A percentile compares a stretch with the other conserved stretches of the same genome.
Evolutionary conservation across 2,113 vertebrate genomes (phyloP).

Genomic region (Atlantisia rogersi): DNA sequence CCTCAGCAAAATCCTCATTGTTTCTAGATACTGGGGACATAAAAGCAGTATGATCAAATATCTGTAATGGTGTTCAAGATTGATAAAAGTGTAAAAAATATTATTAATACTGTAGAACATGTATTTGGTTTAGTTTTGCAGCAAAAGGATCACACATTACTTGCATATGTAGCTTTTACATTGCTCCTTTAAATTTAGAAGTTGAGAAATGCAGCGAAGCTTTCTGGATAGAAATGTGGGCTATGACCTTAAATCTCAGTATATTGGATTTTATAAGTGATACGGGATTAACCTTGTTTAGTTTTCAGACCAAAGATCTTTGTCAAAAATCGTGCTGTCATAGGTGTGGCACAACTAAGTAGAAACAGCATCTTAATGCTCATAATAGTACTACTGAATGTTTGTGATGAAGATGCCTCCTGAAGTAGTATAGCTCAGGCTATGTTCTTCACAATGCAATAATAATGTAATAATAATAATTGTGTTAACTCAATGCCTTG

Average conservation of each 20-base stretch:
- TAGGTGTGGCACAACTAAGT: neutral
- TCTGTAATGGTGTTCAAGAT: neutral
- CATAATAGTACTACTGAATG: neutral
- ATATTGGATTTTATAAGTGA: neutral
- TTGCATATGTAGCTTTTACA: fast-evolving
- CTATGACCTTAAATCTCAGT: neutral
- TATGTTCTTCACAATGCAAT: neutral
- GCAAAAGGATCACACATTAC: neutral
- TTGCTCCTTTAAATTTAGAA: neutral
- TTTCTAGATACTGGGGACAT: neutral
- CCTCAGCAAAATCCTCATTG: neutral
- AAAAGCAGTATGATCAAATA: neutral
- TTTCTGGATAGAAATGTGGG: neutral
- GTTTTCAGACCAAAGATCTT: neutral
- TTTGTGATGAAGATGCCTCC: neutral
- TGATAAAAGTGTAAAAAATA: neutral
- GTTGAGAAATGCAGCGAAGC: neutral
- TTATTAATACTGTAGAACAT: neutral
- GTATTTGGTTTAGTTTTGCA: neutral
- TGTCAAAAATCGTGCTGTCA: neutral
- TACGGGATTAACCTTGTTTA: neutral
- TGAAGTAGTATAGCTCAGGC: neutral
- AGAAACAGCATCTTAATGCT: neutral
- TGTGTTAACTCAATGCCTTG: neutral
- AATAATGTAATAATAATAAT: neutral